Conservation (phyloP, 2,888 invertebrate genomes). For the Ctena decussata region DNA sequence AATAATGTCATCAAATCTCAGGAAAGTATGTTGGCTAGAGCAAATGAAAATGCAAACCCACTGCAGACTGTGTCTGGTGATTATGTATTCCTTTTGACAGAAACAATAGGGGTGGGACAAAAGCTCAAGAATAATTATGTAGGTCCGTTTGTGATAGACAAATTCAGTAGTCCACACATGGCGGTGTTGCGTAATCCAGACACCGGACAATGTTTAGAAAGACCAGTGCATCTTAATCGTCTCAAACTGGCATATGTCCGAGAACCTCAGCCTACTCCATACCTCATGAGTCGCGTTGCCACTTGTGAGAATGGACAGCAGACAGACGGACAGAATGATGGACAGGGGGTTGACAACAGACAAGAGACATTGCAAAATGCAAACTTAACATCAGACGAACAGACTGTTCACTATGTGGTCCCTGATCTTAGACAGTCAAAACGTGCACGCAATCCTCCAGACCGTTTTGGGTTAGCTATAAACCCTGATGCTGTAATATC, state of each 20-base stretch:
- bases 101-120: slow-evolving; percentile 35
- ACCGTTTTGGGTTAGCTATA: too few species aligned
- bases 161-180: slow-evolving; percentile 43
- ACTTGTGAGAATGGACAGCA: too few species aligned
- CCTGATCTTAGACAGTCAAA: too few species aligned
- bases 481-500: too few species aligned
- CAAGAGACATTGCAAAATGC: too few species aligned
- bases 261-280: slow-evolving; percentile 38
- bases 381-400: too few species aligned
- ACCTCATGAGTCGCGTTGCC: too few species aligned
- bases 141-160: slow-evolving; percentile 55
- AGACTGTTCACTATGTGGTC: too few species aligned
- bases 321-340: too few species aligned
- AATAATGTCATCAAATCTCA: slow-evolving; percentile 21
- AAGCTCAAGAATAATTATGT: slow-evolving; percentile 54
- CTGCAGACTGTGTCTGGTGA: slow-evolving; percentile 37
- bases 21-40: slow-evolving; percentile 18
- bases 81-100: slow-evolving; percentile 56
- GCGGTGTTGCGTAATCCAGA: slow-evolving; percentile 39
- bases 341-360: too few species aligned
- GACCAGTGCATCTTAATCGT: slow-evolving; percentile 56
- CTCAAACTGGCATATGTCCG: slow-evolving; percentile 62
- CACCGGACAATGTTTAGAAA: slow-evolving; percentile 11
- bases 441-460: too few species aligned
- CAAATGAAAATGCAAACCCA: slow-evolving; percentile 19